phyloP scores from a whole-genome alignment of 1,140 invertebrate species.

The Gryon sp. region DNA sequence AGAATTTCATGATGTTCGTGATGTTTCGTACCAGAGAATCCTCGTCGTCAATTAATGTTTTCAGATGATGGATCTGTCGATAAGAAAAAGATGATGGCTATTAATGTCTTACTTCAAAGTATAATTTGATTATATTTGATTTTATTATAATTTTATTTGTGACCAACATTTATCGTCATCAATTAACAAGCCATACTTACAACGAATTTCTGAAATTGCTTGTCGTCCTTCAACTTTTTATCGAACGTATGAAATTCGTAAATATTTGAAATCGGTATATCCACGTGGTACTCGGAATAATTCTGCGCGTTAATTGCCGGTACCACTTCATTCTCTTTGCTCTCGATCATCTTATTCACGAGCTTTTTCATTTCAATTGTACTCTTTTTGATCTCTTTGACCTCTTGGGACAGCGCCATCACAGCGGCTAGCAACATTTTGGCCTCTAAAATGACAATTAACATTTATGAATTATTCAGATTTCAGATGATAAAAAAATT shows the following conservation, averaged over 20 bases:
- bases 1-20: conserved; percentile 62
- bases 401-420: conserved; percentile 47
- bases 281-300: conserved; percentile 47
- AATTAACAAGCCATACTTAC: conserved; percentile 30
- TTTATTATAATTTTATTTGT: background rate
- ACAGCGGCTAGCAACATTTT: conserved; percentile 45
- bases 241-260: conserved; percentile 53
- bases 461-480: conserved; percentile 25
- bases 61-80: conserved; percentile 51
- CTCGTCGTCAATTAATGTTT: conserved; percentile 46
- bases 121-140: no score
- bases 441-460: conserved; percentile 46
- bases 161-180: background rate
- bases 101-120: no score
- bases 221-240: conserved; percentile 54
- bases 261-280: conserved; percentile 53
- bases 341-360: conserved; percentile 49
- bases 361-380: conserved; percentile 58
- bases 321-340: conserved; percentile 41
- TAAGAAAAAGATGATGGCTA: no score
- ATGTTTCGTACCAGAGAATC: conserved; percentile 53
- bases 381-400: conserved; percentile 55
- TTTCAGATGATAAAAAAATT: background rate
- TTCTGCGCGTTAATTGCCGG: conserved; percentile 54
- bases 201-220: conserved; percentile 54